phyloP scores from a whole-genome alignment of 2,888 invertebrate genomes.

The Parnassius smintheus region DNA sequence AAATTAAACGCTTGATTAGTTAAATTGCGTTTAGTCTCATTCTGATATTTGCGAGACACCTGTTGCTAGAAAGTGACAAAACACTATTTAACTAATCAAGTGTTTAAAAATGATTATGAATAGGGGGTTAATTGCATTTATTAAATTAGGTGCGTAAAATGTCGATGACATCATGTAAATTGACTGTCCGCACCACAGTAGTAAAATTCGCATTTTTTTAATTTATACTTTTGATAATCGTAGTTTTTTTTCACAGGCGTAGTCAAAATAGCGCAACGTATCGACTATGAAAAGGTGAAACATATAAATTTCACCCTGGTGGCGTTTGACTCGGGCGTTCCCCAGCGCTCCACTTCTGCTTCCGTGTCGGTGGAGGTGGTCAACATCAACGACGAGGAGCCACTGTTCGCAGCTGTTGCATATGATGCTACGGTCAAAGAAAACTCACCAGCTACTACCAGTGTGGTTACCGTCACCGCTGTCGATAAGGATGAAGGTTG shows the following conservation, averaged over 20 bases:
- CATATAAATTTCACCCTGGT: constrained; percentile 88
- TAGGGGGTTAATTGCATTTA: too few species aligned
- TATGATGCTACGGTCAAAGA: constrained; percentile 89
- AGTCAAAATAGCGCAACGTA: constrained; percentile 87
- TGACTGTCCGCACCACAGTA: too few species aligned
- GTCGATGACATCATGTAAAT: too few species aligned
- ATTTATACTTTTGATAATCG: too few species aligned
- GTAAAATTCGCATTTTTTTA: too few species aligned
- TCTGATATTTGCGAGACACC: too few species aligned
- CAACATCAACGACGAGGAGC: constrained; percentile 94
- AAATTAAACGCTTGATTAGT: too few species aligned
- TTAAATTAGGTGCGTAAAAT: too few species aligned
- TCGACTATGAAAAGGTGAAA: constrained; percentile 92
- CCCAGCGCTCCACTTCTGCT: constrained; percentile 89
- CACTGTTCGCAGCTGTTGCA: constrained; percentile 84
- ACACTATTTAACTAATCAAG: too few species aligned
- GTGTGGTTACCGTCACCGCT: constrained; percentile 87
- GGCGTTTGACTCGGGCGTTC: constrained; percentile 93
- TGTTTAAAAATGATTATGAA: too few species aligned
- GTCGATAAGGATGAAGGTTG: constrained; percentile 88
- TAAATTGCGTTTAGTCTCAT: too few species aligned
- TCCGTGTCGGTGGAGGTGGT: constrained; percentile 87
- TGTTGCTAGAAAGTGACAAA: too few species aligned
- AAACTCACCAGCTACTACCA: constrained; percentile 87
- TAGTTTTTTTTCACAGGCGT: constrained; percentile 75